Conservation (phyloP, 23 tunicate genomes). For the Clavelina lepadiformis region DNA sequence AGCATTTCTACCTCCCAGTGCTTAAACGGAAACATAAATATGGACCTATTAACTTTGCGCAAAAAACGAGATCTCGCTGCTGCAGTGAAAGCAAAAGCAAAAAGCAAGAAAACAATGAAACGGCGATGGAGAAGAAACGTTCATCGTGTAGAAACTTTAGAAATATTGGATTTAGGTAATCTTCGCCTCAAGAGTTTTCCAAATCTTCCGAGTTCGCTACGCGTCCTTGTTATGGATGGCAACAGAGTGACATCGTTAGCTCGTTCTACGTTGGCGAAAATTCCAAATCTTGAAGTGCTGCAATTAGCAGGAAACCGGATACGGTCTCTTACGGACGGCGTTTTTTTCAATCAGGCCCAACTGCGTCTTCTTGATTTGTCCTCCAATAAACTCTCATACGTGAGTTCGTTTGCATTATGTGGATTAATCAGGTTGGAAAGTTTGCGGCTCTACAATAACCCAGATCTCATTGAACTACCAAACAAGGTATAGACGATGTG, state of each 20-base stretch:
- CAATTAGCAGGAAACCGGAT: slow-evolving; percentile 46
- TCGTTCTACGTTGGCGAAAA: neutral
- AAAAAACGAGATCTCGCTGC: neutral
- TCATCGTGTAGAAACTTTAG: slow-evolving; percentile 17
- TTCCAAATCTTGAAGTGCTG: slow-evolving; percentile 24
- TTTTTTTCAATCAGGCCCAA: slow-evolving; percentile 8
- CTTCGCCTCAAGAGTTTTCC: slow-evolving; percentile 28
- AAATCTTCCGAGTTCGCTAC: slow-evolving; percentile 17
- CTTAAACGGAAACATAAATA: neutral
- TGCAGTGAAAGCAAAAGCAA: neutral
- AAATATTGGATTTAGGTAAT: slow-evolving; percentile 44
- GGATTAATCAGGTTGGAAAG: slow-evolving; percentile 29
- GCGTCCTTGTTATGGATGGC: slow-evolving; percentile 34
- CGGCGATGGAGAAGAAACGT: too few species aligned
- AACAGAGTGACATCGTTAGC: slow-evolving; percentile 27
- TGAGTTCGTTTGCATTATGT: slow-evolving; percentile 20
- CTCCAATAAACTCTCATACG: slow-evolving; percentile 16
- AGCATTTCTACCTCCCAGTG: too few species aligned
- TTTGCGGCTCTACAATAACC: slow-evolving; percentile 44
- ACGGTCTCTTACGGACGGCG: slow-evolving; percentile 10
- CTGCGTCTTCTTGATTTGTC: slow-evolving; percentile 51
- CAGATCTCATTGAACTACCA: slow-evolving; percentile 26
- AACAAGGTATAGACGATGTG: slow-evolving; percentile 15
- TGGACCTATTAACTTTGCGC: neutral
- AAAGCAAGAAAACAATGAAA: neutral